Base-by-base conservation (phyloP, 2,888 invertebrate genomes). In the Plemyria rubiginata region DNA sequence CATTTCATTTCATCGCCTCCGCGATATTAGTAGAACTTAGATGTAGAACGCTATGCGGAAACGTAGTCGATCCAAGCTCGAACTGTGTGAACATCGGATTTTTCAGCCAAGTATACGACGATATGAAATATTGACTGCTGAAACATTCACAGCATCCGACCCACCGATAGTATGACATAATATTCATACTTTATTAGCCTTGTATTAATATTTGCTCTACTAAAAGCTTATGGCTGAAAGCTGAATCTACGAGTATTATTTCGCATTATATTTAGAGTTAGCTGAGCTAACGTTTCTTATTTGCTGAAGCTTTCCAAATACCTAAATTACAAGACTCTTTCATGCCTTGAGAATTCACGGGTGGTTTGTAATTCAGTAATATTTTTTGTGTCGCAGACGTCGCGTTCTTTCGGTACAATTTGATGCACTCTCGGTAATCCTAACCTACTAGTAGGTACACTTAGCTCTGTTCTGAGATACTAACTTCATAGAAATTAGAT, bases 101-200 rank as follows among this genome's bases (percentile, higher is more conserved):
- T 72, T 78, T 82, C 59, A 60, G 38, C 60, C 45, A 15, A 81
- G 69, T 69, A 81, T 80, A 82, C 64, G 78, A 71, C 72, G 77
- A 84, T 82, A 84, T 87, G 83, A 86, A 87, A 87, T 83, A 84
- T 85, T 75, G 79, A 71, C 62, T 68, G 70, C 66, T 64, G 71
- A 78, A 84, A 82, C 79, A 78, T 72, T 69, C 68, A 68, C 41
- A 46, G 50, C 54, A 49, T 60, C 58, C 70, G 72, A 73, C 53
- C 79, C 78, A 76, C 79, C 65, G 72, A 71, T 72, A 77, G 28
- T 48, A 55, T 55, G 55, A 55, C 72, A 71, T 80, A 77, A 82
- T 83, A 78, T 84, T 80, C 80, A 79, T 81, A 81, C 84, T 86
- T 85, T 85, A 84, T 85, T 80, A 74, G 82, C 73, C 78, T 72